Percentiles rank a stretch among this genome's conserved stretches.
Evolutionary conservation across 2,888 invertebrate species (phyloP).

Genomic region (Leptarthrus brevirostris): DNA sequence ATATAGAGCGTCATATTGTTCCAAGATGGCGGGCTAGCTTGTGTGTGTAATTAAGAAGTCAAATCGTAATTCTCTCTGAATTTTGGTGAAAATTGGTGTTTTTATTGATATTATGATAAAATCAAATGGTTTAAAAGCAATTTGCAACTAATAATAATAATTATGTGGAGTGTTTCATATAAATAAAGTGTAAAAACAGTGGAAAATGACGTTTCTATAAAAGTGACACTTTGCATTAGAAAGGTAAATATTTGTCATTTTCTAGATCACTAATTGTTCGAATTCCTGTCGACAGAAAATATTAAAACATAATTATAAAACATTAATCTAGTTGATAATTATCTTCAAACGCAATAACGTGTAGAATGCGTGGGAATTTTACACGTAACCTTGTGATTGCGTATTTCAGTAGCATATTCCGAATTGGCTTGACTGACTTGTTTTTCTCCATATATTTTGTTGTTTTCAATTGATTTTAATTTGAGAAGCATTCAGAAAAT

Average conservation of each 20-base stretch:
- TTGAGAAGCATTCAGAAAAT: no score
- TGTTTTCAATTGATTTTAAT: no score
- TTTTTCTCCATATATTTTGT: slow-evolving; percentile 48
- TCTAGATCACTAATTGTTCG: slow-evolving; percentile 52
- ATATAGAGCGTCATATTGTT: slow-evolving; percentile 51
- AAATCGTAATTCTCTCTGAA: slow-evolving; percentile 55
- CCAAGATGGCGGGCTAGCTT: slow-evolving; percentile 57
- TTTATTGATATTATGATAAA: not conserved
- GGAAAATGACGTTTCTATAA: slow-evolving; percentile 56
- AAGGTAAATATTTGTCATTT: slow-evolving; percentile 62
- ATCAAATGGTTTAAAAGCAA: not conserved
- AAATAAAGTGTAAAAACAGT: slow-evolving; percentile 17
- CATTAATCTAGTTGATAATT: not conserved
- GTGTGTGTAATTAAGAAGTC: slow-evolving; percentile 61
- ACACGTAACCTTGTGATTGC: slow-evolving; percentile 67
- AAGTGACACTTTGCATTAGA: slow-evolving; percentile 61
- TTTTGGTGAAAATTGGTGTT: slow-evolving; percentile 3
- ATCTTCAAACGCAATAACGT: not conserved
- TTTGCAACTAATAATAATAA: not conserved
- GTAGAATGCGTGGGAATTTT: slow-evolving; percentile 53
- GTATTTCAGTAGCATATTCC: slow-evolving; percentile 65
- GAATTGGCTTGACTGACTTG: slow-evolving; percentile 55
- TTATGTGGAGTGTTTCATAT: slow-evolving; percentile 17
- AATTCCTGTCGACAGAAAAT: slow-evolving; percentile 34
- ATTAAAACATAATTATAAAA: not conserved